Conservation (phyloP, 2,888 invertebrate species). For the Melinaea menophilus region DNA sequence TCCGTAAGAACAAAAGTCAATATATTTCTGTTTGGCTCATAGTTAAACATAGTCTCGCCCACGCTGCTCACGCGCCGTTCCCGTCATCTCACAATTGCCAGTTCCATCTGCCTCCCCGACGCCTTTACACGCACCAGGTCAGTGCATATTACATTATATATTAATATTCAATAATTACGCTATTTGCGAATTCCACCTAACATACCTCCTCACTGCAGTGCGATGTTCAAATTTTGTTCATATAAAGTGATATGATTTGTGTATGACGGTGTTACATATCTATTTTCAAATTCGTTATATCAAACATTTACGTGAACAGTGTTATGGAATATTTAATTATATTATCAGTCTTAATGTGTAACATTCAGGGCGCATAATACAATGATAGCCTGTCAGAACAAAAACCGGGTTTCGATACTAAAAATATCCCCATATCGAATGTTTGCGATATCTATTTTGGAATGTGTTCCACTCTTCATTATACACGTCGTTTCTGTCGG, state of each 20-base stretch:
- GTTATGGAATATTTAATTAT: conserved; percentile 51
- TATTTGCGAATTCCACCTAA: conserved; percentile 48
- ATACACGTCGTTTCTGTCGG: conserved; percentile 34
- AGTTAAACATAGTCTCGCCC: conserved; percentile 74
- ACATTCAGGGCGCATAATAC: conserved; percentile 65
- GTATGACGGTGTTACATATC: conserved; percentile 24
- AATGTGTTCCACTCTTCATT: conserved; percentile 55
- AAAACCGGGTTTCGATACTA: conserved; percentile 75
- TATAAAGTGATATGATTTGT: conserved; percentile 27
- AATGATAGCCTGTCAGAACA: conserved; percentile 62
- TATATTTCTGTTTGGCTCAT: conserved; percentile 75
- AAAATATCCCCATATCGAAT: conserved; percentile 75
- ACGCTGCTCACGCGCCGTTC: conserved; percentile 54
- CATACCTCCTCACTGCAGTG: conserved; percentile 44
- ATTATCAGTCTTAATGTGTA: conserved; percentile 60
- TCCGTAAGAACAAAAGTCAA: conserved; percentile 70
- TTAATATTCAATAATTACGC: conserved; percentile 33
- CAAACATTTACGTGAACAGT: conserved; percentile 34
- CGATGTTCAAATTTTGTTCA: conserved; percentile 41
- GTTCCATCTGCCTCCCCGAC: conserved; percentile 66
- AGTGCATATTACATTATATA: conserved; percentile 46
- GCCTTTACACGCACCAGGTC: conserved; percentile 69
- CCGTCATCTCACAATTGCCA: conserved; percentile 50
- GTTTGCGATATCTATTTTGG: conserved; percentile 75
- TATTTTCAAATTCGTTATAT: conserved; percentile 36